Percentiles rank a stretch among this genome's conserved stretches.
phyloP scores from a whole-genome alignment of 2,888 invertebrate genomes.

The Epirrhoe alternata region DNA sequence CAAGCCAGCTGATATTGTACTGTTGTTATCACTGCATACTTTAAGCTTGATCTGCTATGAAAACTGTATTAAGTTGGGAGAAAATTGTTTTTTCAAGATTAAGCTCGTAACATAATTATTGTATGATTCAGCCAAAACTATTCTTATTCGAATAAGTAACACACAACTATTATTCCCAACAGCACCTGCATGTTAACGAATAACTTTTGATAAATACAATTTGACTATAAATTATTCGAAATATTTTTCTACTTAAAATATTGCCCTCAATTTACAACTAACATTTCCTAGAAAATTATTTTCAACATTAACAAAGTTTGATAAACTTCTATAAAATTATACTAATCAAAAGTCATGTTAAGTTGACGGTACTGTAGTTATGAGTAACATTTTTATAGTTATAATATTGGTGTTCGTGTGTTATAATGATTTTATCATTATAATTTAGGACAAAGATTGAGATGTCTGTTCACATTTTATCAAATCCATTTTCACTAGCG shows the following conservation, averaged over 20 bases:
- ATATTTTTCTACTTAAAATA: neutral
- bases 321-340: neutral
- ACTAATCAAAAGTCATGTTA: neutral
- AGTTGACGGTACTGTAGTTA: neutral
- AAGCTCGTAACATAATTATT: neutral
- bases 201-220: conserved; percentile 4
- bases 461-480: conserved; percentile 38
- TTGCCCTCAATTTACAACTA: neutral
- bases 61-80: neutral
- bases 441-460: conserved; percentile 27
- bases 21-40: neutral
- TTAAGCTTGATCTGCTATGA: neutral
- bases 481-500: conserved; percentile 19
- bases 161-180: conserved; percentile 1
- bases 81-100: neutral
- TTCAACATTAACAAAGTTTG: neutral
- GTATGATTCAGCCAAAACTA: conserved; percentile 8
- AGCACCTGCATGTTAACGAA: conserved; percentile 9
- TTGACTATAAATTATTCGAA: neutral
- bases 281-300: neutral
- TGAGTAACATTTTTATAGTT: conserved; percentile 18
- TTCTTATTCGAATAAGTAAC: conserved; percentile 18
- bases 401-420: conserved; percentile 22
- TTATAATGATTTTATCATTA: no score
- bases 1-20: neutral